Base-by-base conservation (phyloP, 2,113 vertebrate species). In the Oryzias curvinotus region DNA sequence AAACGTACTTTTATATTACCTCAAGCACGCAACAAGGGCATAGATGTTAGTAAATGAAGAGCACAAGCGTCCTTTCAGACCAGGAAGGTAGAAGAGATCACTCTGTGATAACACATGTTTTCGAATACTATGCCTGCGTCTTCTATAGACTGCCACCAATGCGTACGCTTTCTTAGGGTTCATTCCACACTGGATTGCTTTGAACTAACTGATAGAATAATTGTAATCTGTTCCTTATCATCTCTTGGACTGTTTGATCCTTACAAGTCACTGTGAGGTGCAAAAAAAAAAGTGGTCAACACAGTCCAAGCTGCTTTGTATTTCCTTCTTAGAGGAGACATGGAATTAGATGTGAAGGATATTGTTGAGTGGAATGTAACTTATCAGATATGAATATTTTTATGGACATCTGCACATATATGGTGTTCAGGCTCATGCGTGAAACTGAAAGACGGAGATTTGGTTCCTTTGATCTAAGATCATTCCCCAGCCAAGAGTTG, bases 1-100 rank as follows among this genome's bases (percentile, higher is more conserved):
- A 86, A 80, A 84, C 64, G 41, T 75, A 91, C 89, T 90, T 90
- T 90, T 87, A 84, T 77, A 85, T 87, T 78, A 90, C 91, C 74
- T 88, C 83, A 91, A 87, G 89, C 91, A 87, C 75, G 82, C 80
- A 85, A 80, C 84, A 78, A 87, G 90, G 87, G 87, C 87, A 83
- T 85, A 88, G 89, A 91, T 90, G 88, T 77, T 48, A 88, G 85
- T 73, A 70, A 84, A 84, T 77, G 75, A 73, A 66, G 77, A 86
- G 77, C 68, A 83, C 56, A 74, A 82, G 63, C 57, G 61, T 85
- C 83, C 77, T 86, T 89, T 89, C 85, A 88, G 87, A 86, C 75
- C 88, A 78, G 82, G 90, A 85, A 87, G 89, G 88, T 89, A 90
- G 65, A 60, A 16, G 52, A 92, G 90, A 93, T 92, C 55, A 1